Percentiles rank a stretch among this genome's conserved stretches.
phyloP scores from a whole-genome alignment of 2,797 vertebrate species.

The Pseudochirops cupreus region DNA sequence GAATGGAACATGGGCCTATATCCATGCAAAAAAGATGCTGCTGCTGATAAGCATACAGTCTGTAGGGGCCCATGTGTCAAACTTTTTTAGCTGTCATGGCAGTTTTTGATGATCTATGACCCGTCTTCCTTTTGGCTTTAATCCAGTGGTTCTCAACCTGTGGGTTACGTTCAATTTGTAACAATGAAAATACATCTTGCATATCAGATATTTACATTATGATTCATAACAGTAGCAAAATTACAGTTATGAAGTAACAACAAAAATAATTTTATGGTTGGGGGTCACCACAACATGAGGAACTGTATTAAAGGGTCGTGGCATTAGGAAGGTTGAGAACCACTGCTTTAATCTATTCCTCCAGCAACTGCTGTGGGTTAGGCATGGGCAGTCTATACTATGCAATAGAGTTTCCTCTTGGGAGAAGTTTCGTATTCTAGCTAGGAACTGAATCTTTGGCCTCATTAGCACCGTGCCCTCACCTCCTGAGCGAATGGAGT shows the following conservation, averaged over 20 bases:
- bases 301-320: too few relatives aligned
- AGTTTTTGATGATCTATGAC: not conserved
- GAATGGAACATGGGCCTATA: not conserved
- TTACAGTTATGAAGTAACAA: too few relatives aligned
- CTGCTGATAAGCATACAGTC: not conserved
- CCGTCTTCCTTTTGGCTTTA: not conserved
- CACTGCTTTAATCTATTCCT: not conserved
- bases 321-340: too few relatives aligned
- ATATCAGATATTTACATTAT: too few relatives aligned
- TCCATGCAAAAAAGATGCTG: not conserved
- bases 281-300: too few relatives aligned
- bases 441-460: not conserved
- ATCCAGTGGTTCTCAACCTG: too few relatives aligned
- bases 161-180: too few relatives aligned
- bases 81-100: not conserved
- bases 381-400: not conserved
- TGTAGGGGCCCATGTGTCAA: not conserved
- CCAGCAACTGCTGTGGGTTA: not conserved
- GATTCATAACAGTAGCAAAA: too few relatives aligned
- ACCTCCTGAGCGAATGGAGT: not conserved
- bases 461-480: not conserved
- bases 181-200: too few relatives aligned
- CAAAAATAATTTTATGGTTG: too few relatives aligned
- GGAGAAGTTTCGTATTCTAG: not conserved
- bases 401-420: not conserved